phyloP scores from a whole-genome alignment of 2,113 vertebrate species.

The Sceloporus tristichus region DNA sequence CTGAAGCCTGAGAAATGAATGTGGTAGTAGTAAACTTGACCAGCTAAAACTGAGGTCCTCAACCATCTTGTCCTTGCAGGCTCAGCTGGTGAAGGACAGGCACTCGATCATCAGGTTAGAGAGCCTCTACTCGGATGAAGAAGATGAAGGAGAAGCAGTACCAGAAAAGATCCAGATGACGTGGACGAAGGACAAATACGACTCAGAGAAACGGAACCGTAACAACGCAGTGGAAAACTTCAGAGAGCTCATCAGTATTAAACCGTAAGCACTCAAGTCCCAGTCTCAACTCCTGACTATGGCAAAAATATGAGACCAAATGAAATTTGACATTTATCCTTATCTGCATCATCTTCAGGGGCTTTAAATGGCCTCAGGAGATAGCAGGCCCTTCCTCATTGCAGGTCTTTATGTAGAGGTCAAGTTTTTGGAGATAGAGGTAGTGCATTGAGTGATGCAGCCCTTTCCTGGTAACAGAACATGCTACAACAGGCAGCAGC shows the following conservation, averaged over 20 bases:
- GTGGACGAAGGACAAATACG: slow-evolving; percentile 92
- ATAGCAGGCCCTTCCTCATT: not conserved
- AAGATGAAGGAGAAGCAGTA: slow-evolving; percentile 85
- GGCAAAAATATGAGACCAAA: too few species aligned
- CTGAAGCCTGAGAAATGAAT: too few species aligned
- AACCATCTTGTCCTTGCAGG: slow-evolving; percentile 74
- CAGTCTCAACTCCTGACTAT: not conserved
- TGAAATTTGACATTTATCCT: not conserved
- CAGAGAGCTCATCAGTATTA: slow-evolving; percentile 94
- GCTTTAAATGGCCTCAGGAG: not conserved
- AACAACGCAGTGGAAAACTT: slow-evolving; percentile 90
- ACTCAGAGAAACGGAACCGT: slow-evolving; percentile 84
- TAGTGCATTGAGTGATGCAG: too few species aligned
- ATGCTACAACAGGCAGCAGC: too few species aligned
- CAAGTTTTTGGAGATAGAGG: not conserved
- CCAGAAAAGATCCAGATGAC: slow-evolving; percentile 96
- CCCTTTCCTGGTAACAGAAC: too few species aligned
- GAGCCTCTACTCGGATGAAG: slow-evolving; percentile 94
- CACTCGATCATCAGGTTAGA: slow-evolving; percentile 92
- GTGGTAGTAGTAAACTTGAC: too few species aligned
- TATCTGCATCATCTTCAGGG: not conserved
- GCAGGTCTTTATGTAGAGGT: too few species aligned
- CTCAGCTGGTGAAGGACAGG: slow-evolving; percentile 96
- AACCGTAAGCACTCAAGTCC: slow-evolving; percentile 86
- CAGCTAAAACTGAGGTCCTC: too few species aligned